phyloP scores from a whole-genome alignment of 2,888 invertebrate genomes.

The Pandemis corylana region DNA sequence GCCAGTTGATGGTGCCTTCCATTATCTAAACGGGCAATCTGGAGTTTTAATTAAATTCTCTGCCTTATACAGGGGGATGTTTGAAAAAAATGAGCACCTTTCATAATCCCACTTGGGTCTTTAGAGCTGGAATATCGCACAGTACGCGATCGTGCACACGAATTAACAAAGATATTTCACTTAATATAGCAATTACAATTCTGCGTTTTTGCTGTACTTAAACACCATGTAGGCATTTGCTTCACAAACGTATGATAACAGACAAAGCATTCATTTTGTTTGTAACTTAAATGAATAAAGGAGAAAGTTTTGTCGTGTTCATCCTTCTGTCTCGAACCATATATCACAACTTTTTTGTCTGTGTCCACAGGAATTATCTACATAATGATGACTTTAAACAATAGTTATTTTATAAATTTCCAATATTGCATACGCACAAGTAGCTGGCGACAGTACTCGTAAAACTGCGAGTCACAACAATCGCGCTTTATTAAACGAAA shows the following conservation, averaged over 20 bases:
- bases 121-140: conserved; percentile 43
- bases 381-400: not conserved
- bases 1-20: conserved; percentile 55
- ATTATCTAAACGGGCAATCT: conserved; percentile 66
- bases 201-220: not conserved
- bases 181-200: not conserved
- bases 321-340: not conserved
- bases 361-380: not conserved
- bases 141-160: conserved; percentile 6
- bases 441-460: not conserved
- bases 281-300: not conserved
- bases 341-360: not conserved
- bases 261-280: no score
- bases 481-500: not conserved
- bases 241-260: no score
- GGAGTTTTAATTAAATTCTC: conserved; percentile 71
- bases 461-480: conserved; percentile 3
- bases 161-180: not conserved
- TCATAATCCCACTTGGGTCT: conserved; percentile 49
- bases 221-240: no score
- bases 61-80: conserved; percentile 56
- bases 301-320: not conserved
- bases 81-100: conserved; percentile 58
- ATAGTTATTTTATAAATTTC: not conserved
- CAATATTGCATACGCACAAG: not conserved